Evolutionary conservation across 1,140 invertebrate species (phyloP).

Genomic region (Dolichoris vasculosae): DNA sequence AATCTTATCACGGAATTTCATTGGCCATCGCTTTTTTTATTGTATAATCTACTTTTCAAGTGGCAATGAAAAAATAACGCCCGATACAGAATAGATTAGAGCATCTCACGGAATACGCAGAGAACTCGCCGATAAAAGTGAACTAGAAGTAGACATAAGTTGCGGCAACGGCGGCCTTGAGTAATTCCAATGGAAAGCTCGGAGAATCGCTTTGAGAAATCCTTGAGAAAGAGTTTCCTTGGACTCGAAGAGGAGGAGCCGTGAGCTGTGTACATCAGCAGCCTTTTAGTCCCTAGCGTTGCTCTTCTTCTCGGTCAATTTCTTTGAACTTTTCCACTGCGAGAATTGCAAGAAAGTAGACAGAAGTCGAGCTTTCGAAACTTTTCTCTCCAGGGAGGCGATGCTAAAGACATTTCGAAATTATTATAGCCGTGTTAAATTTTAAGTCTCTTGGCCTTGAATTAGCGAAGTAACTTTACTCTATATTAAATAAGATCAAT

Average conservation of each 20-base stretch:
- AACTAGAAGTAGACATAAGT: conserved; percentile 25
- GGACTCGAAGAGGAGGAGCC: conserved; percentile 17
- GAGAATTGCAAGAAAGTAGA: neutral
- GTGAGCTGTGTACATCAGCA: conserved; percentile 24
- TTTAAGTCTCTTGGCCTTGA: neutral
- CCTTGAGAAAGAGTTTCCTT: conserved; percentile 9
- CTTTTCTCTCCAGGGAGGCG: neutral
- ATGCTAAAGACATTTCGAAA: conserved; percentile 10
- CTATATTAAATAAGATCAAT: too few species aligned
- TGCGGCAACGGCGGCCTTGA: conserved; percentile 11
- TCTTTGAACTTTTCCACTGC: conserved; percentile 39
- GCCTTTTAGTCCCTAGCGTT: conserved; percentile 20
- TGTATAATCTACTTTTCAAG: neutral
- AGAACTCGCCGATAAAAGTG: conserved; percentile 29
- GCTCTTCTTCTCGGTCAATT: conserved; percentile 40
- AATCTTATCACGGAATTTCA: neutral
- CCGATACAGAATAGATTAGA: neutral
- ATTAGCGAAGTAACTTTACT: neutral
- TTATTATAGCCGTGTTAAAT: conserved; percentile 25
- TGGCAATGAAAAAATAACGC: conserved; percentile 20
- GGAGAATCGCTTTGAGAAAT: conserved; percentile 33
- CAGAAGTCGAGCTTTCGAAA: neutral
- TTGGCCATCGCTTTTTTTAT: neutral
- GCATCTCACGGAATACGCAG: neutral
- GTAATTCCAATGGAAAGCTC: conserved; percentile 42